These are phyloP conservation scores for Drosophila mayaguana DNA, from an alignment of 2,888 invertebrate genomes.

Conservation along the genomic window DNA sequence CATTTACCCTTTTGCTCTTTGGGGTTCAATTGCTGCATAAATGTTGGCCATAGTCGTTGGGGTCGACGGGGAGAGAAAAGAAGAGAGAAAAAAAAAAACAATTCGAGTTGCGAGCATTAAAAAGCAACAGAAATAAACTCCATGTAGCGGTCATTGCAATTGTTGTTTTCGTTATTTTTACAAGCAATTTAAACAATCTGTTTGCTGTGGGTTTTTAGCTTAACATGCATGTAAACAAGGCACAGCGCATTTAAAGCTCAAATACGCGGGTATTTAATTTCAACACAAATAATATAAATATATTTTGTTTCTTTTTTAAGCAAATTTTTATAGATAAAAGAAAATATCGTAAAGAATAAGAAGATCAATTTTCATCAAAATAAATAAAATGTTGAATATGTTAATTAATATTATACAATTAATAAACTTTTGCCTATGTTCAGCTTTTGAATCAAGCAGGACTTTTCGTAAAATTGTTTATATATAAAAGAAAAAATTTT, in stretches of 20 bases:
- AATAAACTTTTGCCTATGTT: no score
- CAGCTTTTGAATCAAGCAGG: no score
- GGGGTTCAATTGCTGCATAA: constrained; percentile 76
- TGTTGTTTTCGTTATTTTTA: constrained; percentile 59
- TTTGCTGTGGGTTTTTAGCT: constrained; percentile 57
- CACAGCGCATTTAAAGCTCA: constrained; percentile 37
- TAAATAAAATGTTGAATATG: background rate
- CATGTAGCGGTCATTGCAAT: constrained; percentile 49
- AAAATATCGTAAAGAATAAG: no score
- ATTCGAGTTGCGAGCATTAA: constrained; percentile 58
- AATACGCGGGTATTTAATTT: constrained; percentile 15
- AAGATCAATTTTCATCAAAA: no score
- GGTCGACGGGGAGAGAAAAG: constrained; percentile 25
- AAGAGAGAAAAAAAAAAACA: constrained; percentile 60
- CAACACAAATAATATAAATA: background rate
- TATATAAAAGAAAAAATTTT: no score
- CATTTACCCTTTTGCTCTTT: constrained; percentile 68
- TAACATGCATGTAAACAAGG: constrained; percentile 62
- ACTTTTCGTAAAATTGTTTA: no score
- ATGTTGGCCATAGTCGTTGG: constrained; percentile 42
- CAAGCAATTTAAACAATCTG: constrained; percentile 77
- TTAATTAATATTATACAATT: background rate
- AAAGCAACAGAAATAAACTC: constrained; percentile 22
- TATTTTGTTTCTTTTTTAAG: background rate
- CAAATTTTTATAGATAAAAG: background rate